Percentiles rank a stretch among this genome's conserved stretches.
phyloP scores from a whole-genome alignment of 2,888 invertebrate species.

The Mesorhabditis sp. region DNA sequence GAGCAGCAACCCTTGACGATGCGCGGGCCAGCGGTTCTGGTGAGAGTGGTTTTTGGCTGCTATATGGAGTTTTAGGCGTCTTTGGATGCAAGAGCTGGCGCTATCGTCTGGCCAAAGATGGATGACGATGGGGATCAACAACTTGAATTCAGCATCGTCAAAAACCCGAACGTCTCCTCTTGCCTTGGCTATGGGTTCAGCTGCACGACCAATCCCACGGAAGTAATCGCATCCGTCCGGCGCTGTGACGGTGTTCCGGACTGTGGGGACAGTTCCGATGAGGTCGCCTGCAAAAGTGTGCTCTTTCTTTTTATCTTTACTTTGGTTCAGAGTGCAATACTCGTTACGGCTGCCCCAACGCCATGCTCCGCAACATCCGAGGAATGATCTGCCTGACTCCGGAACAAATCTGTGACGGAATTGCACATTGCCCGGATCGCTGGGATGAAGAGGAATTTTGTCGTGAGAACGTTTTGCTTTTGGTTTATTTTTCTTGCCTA shows the following conservation, averaged over 20 bases:
- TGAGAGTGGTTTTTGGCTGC: neutral
- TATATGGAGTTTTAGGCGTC: neutral
- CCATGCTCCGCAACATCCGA: too few relatives aligned
- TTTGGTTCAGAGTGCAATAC: neutral
- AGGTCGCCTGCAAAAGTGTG: neutral
- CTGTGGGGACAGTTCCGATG: neutral
- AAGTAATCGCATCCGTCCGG: neutral
- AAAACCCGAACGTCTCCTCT: neutral
- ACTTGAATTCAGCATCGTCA: too few relatives aligned
- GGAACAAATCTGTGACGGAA: conserved; percentile 4
- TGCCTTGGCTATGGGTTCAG: neutral
- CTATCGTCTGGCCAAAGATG: neutral
- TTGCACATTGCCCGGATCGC: neutral
- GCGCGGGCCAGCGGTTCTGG: neutral
- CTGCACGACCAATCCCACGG: neutral
- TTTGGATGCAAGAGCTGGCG: neutral
- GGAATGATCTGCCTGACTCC: neutral
- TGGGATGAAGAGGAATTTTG: conserved; percentile 1
- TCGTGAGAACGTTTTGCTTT: neutral
- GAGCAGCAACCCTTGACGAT: neutral
- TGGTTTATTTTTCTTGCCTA: neutral
- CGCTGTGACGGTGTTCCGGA: conserved; percentile 3
- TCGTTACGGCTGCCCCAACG: neutral
- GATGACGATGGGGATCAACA: neutral
- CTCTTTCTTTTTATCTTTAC: neutral